Conservation (phyloP, 2,797 vertebrate species). For the Pseudochirops corinnae region DNA sequence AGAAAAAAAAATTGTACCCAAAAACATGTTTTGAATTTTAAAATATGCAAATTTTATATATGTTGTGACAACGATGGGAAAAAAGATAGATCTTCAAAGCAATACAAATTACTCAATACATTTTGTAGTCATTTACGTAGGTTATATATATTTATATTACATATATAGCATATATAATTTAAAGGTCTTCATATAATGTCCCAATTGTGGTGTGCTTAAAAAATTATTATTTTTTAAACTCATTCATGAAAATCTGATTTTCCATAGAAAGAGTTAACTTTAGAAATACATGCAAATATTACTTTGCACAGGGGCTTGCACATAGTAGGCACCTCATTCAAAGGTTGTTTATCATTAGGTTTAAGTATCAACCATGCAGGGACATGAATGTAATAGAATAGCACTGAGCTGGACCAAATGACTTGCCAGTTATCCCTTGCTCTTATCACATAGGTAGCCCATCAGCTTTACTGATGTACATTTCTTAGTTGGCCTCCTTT, state of each 20-base stretch:
- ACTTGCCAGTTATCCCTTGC: not conserved
- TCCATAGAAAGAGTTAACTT: not conserved
- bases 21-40: not conserved
- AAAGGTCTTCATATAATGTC: not conserved
- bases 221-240: not conserved
- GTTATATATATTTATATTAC: not conserved
- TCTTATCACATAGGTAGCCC: not conserved
- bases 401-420: not conserved
- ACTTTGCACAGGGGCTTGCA: not conserved
- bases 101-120: too few species aligned
- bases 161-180: not conserved
- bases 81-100: not conserved
- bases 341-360: not conserved
- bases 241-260: not conserved
- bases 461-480: not conserved
- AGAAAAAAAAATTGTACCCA: not conserved
- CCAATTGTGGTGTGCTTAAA: not conserved
- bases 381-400: not conserved
- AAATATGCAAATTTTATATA: slow-evolving; percentile 4
- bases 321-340: not conserved
- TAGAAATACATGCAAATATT: not conserved
- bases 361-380: not conserved
- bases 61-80: slow-evolving; percentile 18
- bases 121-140: not conserved
- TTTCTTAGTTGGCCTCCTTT: not conserved